Conservation (phyloP, 1,140 invertebrate species). For the Scaptodrosophila lebanonensis region DNA sequence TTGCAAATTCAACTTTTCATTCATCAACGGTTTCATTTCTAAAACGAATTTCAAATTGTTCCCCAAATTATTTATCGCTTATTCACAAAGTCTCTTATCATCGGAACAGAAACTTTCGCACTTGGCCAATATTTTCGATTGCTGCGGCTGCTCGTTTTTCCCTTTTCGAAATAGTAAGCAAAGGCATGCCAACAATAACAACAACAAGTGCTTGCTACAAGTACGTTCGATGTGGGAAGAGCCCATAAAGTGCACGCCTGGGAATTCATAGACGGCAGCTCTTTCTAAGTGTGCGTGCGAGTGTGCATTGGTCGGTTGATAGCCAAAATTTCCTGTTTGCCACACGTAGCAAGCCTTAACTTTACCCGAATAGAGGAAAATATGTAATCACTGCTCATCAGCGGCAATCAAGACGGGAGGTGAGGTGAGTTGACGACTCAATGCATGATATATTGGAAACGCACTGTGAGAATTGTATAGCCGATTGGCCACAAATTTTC, state of each 20-base stretch:
- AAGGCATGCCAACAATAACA: not conserved
- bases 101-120: too few species aligned
- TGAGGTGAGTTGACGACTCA: too few species aligned
- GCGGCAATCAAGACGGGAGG: conserved; percentile 31
- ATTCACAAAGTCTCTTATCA: too few species aligned
- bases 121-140: too few species aligned
- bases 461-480: conserved; percentile 4
- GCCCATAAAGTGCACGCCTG: conserved; percentile 63
- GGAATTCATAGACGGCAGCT: conserved; percentile 36
- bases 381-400: conserved; percentile 72
- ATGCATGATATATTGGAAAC: not conserved
- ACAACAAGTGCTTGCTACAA: too few species aligned
- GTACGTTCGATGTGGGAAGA: conserved; percentile 44
- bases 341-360: conserved; percentile 47
- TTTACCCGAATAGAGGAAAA: conserved; percentile 37
- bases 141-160: too few species aligned
- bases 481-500: conserved; percentile 8
- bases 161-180: not conserved
- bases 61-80: too few species aligned
- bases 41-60: too few species aligned
- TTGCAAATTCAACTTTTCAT: too few species aligned
- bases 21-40: too few species aligned
- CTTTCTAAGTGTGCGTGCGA: not conserved
- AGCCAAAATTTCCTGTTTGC: too few species aligned
- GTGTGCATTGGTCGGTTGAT: conserved; percentile 1